These are phyloP conservation scores for Ctenodactylus gundi DNA, from an alignment of 2,113 vertebrate species.

Conservation along the genomic window DNA sequence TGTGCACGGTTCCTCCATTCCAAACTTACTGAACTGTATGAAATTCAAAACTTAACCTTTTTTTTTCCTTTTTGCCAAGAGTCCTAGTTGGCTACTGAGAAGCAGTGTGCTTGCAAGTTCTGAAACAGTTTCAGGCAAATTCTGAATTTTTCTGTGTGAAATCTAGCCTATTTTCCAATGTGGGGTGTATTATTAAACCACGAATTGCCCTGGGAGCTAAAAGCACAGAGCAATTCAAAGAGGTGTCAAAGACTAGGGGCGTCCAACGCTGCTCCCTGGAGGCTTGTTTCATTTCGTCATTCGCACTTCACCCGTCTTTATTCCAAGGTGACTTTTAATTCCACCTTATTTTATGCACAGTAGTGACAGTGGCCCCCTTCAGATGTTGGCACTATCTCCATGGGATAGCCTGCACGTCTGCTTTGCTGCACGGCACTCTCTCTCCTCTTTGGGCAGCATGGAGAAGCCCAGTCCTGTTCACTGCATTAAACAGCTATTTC, in stretches of 20 bases:
- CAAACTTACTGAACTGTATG: neutral
- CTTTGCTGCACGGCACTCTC: neutral
- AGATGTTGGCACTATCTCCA: conserved; percentile 38
- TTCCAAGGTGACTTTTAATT: conserved; percentile 64
- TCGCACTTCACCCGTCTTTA: conserved; percentile 54
- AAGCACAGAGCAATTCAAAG: conserved; percentile 7
- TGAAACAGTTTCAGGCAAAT: conserved; percentile 28
- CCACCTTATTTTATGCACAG: conserved; percentile 51
- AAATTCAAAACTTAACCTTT: neutral
- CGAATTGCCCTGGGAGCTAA: conserved; percentile 6
- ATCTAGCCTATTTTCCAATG: neutral
- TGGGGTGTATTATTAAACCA: neutral
- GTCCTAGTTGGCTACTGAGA: conserved; percentile 9
- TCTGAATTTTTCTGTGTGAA: conserved; percentile 34
- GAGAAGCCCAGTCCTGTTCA: neutral
- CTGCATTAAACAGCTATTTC: conserved; percentile 24
- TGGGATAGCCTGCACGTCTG: neutral
- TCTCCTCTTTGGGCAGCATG: neutral
- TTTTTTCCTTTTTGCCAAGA: neutral
- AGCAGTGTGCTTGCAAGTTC: neutral
- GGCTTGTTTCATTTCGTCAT: neutral
- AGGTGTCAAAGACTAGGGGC: neutral
- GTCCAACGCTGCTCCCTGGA: neutral
- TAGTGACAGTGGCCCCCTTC: conserved; percentile 33
- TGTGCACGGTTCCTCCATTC: neutral